phyloP scores from a whole-genome alignment of 35 echinoderm and acorn worm genomes.

The Patiria miniata region DNA sequence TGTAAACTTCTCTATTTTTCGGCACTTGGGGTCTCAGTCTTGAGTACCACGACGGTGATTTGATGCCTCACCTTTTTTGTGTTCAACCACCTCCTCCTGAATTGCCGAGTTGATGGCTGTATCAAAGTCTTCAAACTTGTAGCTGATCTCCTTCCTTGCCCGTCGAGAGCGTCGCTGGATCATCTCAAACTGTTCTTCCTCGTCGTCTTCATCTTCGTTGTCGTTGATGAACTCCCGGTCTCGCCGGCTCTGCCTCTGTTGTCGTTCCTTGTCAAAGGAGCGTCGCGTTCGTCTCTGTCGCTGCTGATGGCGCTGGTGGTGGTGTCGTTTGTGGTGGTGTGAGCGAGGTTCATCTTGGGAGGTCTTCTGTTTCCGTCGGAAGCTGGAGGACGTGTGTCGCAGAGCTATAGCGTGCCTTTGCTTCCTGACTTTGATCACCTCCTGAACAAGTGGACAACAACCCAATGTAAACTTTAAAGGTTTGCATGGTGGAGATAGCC shows the following conservation, averaged over 20 bases:
- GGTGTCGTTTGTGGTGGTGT: not conserved
- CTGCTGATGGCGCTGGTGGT: not conserved
- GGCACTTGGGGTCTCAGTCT: no score
- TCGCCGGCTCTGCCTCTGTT: not conserved
- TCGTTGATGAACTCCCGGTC: not conserved
- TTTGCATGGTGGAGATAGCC: no score
- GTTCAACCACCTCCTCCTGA: slow-evolving; percentile 83
- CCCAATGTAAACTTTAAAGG: no score
- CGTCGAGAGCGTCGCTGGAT: slow-evolving; percentile 66
- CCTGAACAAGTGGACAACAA: not conserved
- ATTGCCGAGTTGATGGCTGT: slow-evolving; percentile 89
- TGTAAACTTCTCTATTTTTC: no score
- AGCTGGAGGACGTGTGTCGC: not conserved
- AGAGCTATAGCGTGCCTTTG: not conserved
- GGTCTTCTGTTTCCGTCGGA: not conserved
- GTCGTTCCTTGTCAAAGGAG: not conserved
- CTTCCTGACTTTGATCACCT: slow-evolving; percentile 5
- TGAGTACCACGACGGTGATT: no score
- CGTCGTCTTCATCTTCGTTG: not conserved
- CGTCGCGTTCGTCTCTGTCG: not conserved
- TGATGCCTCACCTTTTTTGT: slow-evolving; percentile 74
- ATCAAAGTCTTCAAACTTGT: slow-evolving; percentile 98
- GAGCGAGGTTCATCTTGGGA: not conserved
- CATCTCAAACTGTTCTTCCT: slow-evolving; percentile 69
- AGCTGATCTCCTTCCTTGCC: slow-evolving; percentile 77